Evolutionary conservation across 1,140 invertebrate species (phyloP), one percentile per base, ranked within the genome.

Genomic region (Potamilus streckersoni): DNA sequence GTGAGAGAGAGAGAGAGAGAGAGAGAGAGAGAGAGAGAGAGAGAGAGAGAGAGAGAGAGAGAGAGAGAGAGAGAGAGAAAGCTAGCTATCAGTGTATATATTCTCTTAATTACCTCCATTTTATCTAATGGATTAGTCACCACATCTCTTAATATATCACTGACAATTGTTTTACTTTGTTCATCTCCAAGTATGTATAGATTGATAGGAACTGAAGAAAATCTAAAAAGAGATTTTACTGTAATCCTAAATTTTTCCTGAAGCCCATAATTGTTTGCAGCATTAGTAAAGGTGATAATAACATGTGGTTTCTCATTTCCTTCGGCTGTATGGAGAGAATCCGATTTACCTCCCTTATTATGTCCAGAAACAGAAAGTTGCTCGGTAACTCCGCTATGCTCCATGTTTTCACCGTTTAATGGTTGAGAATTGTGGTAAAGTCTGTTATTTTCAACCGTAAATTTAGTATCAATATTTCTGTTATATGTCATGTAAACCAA

Each of bases 101-200:
- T 38, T 38, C 38, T 38, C 38, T 38, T 5, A 8, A 38, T 38
- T 38, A 38, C 38, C 38, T 38, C 38, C 4, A 38, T 38, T 38
- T 38, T 38, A 4, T 38, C 38, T 38, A 38, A 38, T 4, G 1
- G 38, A 38, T 38, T 38, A 6, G 38, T 1, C 3, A 38, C 38
- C 38, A 87, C 90, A 72, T 88, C 88, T 78, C 85, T 88, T 62
- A 93, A 80, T 20, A 94, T 90, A 27, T 91, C 87, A 63, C 92
- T 84, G n/a, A 93, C 94, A 66, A 94, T 91, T 6, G 84, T 69
- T 83, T 92, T 90, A 86, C 94, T 95, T 12, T 90, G 88, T 5
- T 90, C 85, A 85, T 95, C 95, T 2, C 91, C 93, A 68, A 95
- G 93, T 3, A 95, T 91, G 83, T 95, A 92, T 31, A 95, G 90